Base-by-base conservation (phyloP, 1,140 invertebrate genomes). In the Globodera ellingtonae region DNA sequence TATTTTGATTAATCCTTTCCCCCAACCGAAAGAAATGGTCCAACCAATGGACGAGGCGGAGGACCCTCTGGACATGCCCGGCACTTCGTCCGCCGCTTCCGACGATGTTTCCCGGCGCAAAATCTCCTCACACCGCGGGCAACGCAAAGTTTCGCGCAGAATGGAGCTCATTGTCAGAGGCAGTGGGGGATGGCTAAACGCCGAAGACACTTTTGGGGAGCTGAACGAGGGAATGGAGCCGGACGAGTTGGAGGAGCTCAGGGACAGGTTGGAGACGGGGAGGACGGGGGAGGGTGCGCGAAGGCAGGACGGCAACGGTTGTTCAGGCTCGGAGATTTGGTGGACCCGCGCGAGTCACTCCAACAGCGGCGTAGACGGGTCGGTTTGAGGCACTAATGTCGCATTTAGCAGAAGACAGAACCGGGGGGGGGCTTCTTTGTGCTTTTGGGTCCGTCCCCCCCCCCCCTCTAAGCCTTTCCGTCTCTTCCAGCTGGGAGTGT, bases 241-340 rank as follows among this genome's bases (percentile, higher is more conserved):
- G 50, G 75, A 77, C 24, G 75, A 77, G 24, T n/a, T 77, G 69
- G 62, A 77, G 48, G 75, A 77, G 47, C 65, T 77, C 4, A 62
- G 69, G 48, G 75, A 77, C 50, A 65, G 69, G 65, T 77, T 24
- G 69, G 75, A 10, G 48, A 70, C 44, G 47, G 21, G 62, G 35
- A 47, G 46, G 46, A 18, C 0, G 62, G 18, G 6, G 7, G 24
- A 4, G 15, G 15, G 15, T 62, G 56, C 56, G 10, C 10, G 24
- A 46, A 24, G 21, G 50, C 9, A 24, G 0, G 35, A 35, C 35
- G 35, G 75, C 70, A 15, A 6, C 21, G 6, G 35, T 69, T 10
- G 70, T 70, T 70, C 4, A 75, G 48, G 44, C 44, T 62, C 35
- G 47, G 56, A 0, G 48, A 50, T 21, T 21, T 75, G 56, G 56